Conservation (phyloP, 2,113 vertebrate species). For the Hymenochirus boettgeri region DNA sequence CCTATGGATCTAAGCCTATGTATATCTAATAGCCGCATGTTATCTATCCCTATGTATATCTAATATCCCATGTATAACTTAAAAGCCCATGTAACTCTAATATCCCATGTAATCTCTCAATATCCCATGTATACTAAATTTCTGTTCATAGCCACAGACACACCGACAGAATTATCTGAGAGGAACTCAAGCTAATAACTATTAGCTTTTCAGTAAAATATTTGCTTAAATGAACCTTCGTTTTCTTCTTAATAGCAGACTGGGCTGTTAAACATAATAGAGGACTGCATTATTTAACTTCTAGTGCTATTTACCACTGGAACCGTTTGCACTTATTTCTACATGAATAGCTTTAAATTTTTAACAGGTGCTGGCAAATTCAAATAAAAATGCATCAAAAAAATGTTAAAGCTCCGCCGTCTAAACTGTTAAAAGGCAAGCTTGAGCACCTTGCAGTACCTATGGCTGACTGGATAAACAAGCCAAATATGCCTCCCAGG, state of each 20-base stretch:
- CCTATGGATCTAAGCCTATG: too few relatives aligned
- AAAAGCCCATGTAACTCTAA: too few relatives aligned
- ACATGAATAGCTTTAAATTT: conserved; percentile 71
- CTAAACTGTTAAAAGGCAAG: conserved; percentile 72
- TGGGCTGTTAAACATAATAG: conserved; percentile 61
- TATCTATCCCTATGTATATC: too few relatives aligned
- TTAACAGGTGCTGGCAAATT: conserved; percentile 73
- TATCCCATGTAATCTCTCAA: too few relatives aligned
- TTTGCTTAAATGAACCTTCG: conserved; percentile 56
- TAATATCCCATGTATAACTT: too few relatives aligned
- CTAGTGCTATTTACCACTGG: conserved; percentile 63
- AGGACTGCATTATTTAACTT: conserved; percentile 65
- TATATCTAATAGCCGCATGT: too few relatives aligned
- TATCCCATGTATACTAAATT: too few relatives aligned
- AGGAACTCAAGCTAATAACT: conserved; percentile 54
- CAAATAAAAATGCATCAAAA: conserved; percentile 59
- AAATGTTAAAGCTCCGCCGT: conserved; percentile 64
- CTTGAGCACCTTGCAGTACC: conserved; percentile 69
- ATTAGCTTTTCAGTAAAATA: conserved; percentile 54
- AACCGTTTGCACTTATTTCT: conserved; percentile 64
- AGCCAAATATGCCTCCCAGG: conserved; percentile 77
- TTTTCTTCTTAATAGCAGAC: conserved; percentile 62
- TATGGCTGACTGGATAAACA: conserved; percentile 74
- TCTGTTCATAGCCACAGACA: conserved; percentile 60
- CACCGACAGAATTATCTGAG: conserved; percentile 58